Evolutionary conservation across 2,888 invertebrate species (phyloP).

Genomic region (Punctoribates punctum): DNA sequence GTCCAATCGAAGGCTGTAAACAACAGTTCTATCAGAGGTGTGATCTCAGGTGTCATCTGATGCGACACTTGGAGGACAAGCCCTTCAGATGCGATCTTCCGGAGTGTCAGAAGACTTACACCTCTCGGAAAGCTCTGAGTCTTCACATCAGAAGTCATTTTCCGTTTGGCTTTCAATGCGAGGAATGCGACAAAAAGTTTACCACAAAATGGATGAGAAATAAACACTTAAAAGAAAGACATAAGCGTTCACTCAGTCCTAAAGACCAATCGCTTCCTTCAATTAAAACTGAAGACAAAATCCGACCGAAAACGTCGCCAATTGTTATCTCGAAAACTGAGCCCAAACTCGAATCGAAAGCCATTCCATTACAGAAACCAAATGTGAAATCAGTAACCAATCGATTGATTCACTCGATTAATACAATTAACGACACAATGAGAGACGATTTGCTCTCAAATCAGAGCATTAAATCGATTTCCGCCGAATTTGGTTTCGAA

Average conservation of each 20-base stretch:
- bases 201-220: neutral
- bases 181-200: neutral
- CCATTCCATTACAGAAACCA: neutral
- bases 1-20: neutral
- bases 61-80: neutral
- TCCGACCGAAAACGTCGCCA: neutral
- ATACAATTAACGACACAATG: neutral
- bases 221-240: neutral
- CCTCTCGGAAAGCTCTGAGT: neutral
- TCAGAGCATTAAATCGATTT: neutral
- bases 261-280: neutral
- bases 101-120: neutral
- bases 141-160: neutral
- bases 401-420: neutral
- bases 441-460: neutral
- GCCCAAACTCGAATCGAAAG: neutral
- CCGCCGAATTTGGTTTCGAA: neutral
- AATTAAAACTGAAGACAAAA: neutral
- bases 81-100: neutral
- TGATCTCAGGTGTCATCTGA: neutral
- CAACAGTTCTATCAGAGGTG: constrained; percentile 3
- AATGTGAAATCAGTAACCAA: neutral
- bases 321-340: neutral
- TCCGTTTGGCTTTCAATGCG: neutral
- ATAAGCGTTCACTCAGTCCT: too few species aligned